These are phyloP conservation scores for Morelia viridis DNA, from an alignment of 2,797 vertebrate species.

Conservation along the genomic window DNA sequence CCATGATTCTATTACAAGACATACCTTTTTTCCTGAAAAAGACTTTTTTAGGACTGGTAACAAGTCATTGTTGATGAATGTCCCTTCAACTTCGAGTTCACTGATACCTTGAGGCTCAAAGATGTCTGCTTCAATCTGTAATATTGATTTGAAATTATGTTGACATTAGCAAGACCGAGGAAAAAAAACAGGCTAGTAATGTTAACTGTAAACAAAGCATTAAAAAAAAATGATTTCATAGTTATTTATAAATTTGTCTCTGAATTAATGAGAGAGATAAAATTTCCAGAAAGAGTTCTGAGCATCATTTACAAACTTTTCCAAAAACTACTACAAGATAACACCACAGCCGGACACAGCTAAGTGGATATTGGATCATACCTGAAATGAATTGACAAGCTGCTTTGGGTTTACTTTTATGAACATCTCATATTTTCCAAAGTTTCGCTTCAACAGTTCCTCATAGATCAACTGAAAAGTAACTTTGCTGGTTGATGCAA, in stretches of 20 bases:
- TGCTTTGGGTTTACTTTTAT: conserved; percentile 86
- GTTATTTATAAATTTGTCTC: not conserved
- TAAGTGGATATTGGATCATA: conserved; percentile 43
- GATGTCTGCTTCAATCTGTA: conserved; percentile 80
- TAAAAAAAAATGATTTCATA: not conserved
- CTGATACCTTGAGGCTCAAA: conserved; percentile 87
- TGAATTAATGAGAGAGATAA: not conserved
- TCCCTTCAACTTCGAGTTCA: conserved; percentile 78
- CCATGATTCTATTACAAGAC: not conserved
- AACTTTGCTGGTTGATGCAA: conserved; percentile 82
- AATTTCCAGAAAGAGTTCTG: not conserved
- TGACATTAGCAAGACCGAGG: not conserved
- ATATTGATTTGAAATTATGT: not conserved
- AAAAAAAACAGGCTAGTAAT: not conserved
- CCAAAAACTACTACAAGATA: not conserved
- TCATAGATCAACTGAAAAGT: conserved; percentile 88
- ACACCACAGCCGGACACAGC: not conserved
- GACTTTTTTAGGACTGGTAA: conserved; percentile 81
- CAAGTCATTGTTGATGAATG: conserved; percentile 87
- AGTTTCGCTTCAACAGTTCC: conserved; percentile 86
- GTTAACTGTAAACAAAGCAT: not conserved
- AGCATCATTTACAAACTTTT: not conserved
- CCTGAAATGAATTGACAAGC: conserved; percentile 87
- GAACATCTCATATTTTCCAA: conserved; percentile 86
- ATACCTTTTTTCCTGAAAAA: conserved; percentile 84